These are phyloP conservation scores for Ginglymostoma cirratum DNA, from an alignment of 2,113 vertebrate genomes.

Conservation along the genomic window DNA sequence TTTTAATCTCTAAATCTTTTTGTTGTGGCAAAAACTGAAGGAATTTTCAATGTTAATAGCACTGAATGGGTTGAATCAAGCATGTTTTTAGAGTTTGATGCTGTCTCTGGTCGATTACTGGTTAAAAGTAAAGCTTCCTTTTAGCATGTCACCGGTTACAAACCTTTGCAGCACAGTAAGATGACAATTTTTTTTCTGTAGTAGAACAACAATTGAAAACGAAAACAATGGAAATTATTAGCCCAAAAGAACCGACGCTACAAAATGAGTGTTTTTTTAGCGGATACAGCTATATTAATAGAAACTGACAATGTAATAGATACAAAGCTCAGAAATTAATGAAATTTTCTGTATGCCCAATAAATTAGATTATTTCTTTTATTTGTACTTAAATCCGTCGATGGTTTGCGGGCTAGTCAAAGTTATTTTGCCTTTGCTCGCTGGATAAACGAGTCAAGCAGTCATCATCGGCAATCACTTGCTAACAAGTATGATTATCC, in stretches of 20 bases:
- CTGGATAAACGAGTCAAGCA: not conserved
- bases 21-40: not conserved
- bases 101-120: not conserved
- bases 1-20: not conserved
- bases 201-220: not conserved
- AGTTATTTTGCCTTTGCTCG: not conserved
- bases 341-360: not conserved
- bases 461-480: no score
- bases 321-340: not conserved
- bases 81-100: not conserved
- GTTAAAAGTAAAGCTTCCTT: conserved; percentile 17
- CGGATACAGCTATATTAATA: not conserved
- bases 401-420: not conserved
- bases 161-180: not conserved
- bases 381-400: not conserved
- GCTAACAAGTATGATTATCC: no score
- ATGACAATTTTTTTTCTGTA: not conserved
- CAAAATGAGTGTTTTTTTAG: not conserved
- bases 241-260: not conserved
- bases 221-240: not conserved
- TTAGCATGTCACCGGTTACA: not conserved
- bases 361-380: not conserved
- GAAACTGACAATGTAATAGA: not conserved
- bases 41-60: not conserved
- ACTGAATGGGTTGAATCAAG: not conserved